Base-by-base conservation (phyloP, 2,888 invertebrate species). In the Drosophila pseudotakahashii region DNA sequence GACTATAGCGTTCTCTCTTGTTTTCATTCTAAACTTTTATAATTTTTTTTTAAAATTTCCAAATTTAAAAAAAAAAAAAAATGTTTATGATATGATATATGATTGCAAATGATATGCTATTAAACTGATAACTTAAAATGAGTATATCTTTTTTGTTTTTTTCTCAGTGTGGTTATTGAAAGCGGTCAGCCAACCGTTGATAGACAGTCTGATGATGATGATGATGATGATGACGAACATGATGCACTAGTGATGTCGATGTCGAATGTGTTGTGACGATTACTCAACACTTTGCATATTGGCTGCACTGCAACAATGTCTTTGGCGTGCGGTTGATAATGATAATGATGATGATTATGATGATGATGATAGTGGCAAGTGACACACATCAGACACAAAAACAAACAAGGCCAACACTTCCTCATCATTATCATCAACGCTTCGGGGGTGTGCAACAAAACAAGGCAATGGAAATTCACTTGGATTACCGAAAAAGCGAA, bases 241-340 rank as follows among this genome's bases (percentile, higher is more conserved):
- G 45, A 47, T 54, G 52, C 42, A 16, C 9, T 19, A 14, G 30
- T 50, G 44, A 62, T 66, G 66, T 52, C 37, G 44, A 62, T 66
- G 62, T 52, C 37, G 63, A n/a, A 11, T 23, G 34, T 37, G 34
- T 36, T 55, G 55, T 55, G 55, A 51, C 37, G 64, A 51, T 55
- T 67, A 67, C 67, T 50, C 67, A 68, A 69, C 68, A 52, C 68
- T 67, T 48, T 59, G 48, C 52, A 50, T 68, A 59, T 48, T 48
- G 48, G 16, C 34, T 51, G 60, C 47, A 50, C 60, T 63, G 60
- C 63, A 50, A 44, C 60, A 60, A 44, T 48, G 62, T 41, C 34
- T 48, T 48, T 10, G 14, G 30, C 30, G 47, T 32, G 32, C 10
- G 47, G 30, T 11, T 47, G 11, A 47, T 32, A 37, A 47, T n/a